These are phyloP conservation scores for Sebastes kiyomatsui DNA, from an alignment of 2,797 vertebrate genomes.

Conservation along the genomic window DNA sequence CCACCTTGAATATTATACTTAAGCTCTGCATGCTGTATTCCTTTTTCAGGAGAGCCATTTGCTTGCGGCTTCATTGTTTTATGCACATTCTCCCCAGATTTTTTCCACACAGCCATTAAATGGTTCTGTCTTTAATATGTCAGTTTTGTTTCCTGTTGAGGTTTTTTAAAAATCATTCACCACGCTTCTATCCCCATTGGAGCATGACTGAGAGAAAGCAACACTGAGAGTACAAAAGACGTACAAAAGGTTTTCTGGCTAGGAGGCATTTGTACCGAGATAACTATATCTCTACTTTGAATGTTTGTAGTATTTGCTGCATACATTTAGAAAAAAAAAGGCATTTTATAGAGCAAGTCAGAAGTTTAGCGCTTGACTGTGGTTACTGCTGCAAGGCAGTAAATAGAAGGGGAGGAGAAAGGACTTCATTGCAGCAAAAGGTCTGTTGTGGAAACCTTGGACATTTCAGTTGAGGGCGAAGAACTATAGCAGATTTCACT, in stretches of 20 bases:
- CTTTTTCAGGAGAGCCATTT: constrained; percentile 28
- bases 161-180: constrained; percentile 54
- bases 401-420: neutral
- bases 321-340: neutral
- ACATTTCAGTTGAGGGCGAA: neutral
- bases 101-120: constrained; percentile 25
- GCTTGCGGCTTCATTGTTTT: constrained; percentile 41
- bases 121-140: constrained; percentile 51
- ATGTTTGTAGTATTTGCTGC: constrained; percentile 34
- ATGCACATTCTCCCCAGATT: constrained; percentile 34
- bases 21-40: neutral
- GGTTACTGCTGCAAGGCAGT: constrained; percentile 16
- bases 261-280: constrained; percentile 55
- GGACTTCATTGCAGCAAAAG: neutral
- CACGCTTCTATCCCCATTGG: constrained; percentile 53
- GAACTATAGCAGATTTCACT: neutral
- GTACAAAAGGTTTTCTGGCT: constrained; percentile 56
- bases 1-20: constrained; percentile 7
- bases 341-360: constrained; percentile 30
- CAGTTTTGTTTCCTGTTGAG: constrained; percentile 50
- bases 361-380: neutral
- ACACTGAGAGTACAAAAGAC: constrained; percentile 17
- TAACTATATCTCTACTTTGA: constrained; percentile 39
- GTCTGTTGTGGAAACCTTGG: neutral
- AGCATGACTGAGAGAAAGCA: constrained; percentile 38